Base-by-base conservation (phyloP, 2,113 vertebrate species). In the Tragelaphus buxtoni region DNA sequence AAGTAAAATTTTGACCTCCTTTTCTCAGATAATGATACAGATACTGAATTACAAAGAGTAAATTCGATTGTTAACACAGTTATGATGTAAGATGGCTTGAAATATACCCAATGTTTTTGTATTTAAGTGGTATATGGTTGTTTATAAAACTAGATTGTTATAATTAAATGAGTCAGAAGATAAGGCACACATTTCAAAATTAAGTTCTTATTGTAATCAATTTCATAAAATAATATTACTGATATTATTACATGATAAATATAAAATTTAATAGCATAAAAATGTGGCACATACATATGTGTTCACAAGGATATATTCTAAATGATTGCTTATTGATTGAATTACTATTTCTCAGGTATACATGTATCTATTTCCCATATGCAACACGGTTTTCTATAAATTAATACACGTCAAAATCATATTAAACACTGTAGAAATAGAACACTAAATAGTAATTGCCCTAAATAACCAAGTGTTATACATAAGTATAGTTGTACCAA, bases 1-100 rank as follows among this genome's bases (percentile, higher is more conserved):
- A 96, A 88, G 90, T 65, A 0, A 35, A 96, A 94, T 45, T 97
- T 96, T 88, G 32, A 97, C 32, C 35, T 90, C 32, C 7, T 63
- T 88, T 30, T 85, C 22, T 55, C 61, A 82, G 28, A 51, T 45
- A 94, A 53, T 45, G 20, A 28, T 56, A 65, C 12, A 85, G 58
- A 61, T 81, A 51, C 81, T 82, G n/a, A n/a, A n/a, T n/a, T n/a
- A n/a, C n/a, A n/a, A n/a, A n/a, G n/a, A n/a, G n/a, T n/a, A n/a
- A n/a, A n/a, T n/a, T n/a, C n/a, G n/a, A n/a, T n/a, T n/a, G n/a
- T n/a, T n/a, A n/a, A n/a, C n/a, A n/a, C n/a, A n/a, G n/a, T n/a
- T n/a, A n/a, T n/a, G n/a, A n/a, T n/a, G n/a, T n/a, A n/a, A n/a
- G n/a, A n/a, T n/a, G n/a, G n/a, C n/a, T n/a, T n/a, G n/a, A n/a